Evolutionary conservation across 2,113 vertebrate genomes (phyloP), one percentile per base, ranked within the genome.

Genomic region (Gymnarchus niloticus): DNA sequence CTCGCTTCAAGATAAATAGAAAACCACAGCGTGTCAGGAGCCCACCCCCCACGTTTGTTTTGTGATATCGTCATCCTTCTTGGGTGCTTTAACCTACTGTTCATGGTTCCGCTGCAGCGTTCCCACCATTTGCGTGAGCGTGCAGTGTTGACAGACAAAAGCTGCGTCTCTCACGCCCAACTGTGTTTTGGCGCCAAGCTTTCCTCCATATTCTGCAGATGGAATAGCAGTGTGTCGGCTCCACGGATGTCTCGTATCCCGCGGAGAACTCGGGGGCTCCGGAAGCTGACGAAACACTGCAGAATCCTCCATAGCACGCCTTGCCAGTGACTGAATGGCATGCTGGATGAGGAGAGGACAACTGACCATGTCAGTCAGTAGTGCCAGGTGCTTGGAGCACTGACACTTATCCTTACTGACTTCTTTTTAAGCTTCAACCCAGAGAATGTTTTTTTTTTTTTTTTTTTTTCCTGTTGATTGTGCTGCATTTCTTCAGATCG

Each of bases 171-270:
- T 82, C 87, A 21, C 73, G 48, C 84, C 87, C 89, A 78, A 41
- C 88, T 91, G 90, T 87, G 90, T 85, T 84, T 65, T 44, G 76
- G 10, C 83, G 12, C 69, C 19, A 1, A 51, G 88, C 85, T 76
- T 85, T 86, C 87, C 3, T 21, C 73, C 56, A 83, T 59, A 83
- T 81, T 81, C 91, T 90, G 41, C 89, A 81, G 65, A 80, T 84
- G 87, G 85, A 87, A 87, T 48, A 89, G 85, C 25, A 86, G 90
- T 88, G 83, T 57, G 46, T 59, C 87, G 86, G 77, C 41, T 8
- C 82, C 37, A 51, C 48, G 41, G 81, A 54, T 37, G n/a, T 54
- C 17, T 3, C 49, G 17, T 23, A 3, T 19, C 81, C 25, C 81
- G 49, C n/a, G 48, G 6, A 17, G 49, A 83, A 10, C 51, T 21